Percentiles rank a stretch among this genome's conserved stretches.
Conservation (phyloP, 2,888 invertebrate genomes). For the Tachystola acroxantha region DNA sequence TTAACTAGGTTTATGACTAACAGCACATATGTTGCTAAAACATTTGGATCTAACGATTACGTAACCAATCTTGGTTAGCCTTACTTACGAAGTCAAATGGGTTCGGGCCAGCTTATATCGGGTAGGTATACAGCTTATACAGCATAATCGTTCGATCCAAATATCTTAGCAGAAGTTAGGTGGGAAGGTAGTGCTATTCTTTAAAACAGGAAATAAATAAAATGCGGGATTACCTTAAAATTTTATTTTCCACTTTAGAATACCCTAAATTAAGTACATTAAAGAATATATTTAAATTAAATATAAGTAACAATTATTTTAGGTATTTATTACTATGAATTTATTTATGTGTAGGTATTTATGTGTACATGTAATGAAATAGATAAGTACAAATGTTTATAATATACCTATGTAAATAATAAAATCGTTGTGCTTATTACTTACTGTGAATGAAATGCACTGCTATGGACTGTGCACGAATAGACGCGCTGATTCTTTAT, state of each 20-base stretch:
- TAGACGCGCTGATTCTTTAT: conserved; percentile 27
- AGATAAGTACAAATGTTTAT: too few species aligned
- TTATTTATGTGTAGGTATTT: conserved; percentile 29
- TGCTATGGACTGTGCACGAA: conserved; percentile 59
- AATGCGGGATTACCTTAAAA: conserved; percentile 50
- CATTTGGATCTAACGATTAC: too few species aligned
- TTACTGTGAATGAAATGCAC: conserved; percentile 72
- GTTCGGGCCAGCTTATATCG: too few species aligned
- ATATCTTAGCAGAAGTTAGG: too few species aligned
- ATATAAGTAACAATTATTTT: conserved; percentile 72
- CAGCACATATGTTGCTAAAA: too few species aligned
- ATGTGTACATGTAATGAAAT: conserved; percentile 30
- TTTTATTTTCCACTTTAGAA: conserved; percentile 70
- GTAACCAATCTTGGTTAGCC: too few species aligned
- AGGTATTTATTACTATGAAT: conserved; percentile 71
- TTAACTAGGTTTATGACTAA: too few species aligned
- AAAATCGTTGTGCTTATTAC: conserved; percentile 66
- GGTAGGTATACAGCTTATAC: too few species aligned
- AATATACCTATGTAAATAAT: too few species aligned
- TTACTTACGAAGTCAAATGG: too few species aligned
- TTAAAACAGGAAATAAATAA: conserved; percentile 21
- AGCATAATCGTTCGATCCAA: too few species aligned
- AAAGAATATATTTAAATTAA: conserved; percentile 65
- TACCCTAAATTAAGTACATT: conserved; percentile 72
- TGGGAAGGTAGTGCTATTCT: not conserved